phyloP scores from a whole-genome alignment of 2,888 invertebrate genomes.

The Orthosia gothica region DNA sequence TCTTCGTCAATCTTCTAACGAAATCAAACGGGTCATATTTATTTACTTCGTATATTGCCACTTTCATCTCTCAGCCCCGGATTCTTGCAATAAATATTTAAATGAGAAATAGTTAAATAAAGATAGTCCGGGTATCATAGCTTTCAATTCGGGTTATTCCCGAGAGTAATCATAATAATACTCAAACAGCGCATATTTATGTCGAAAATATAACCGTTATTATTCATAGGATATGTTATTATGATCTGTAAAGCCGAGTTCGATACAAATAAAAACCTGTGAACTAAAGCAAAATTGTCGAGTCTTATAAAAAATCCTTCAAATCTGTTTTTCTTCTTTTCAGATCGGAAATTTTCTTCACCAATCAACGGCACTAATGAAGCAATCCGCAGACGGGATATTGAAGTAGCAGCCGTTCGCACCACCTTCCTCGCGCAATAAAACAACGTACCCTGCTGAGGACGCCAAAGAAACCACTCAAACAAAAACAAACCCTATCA shows the following conservation, averaged over 20 bases:
- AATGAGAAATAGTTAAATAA: slow-evolving; percentile 51
- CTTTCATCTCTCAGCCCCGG: slow-evolving; percentile 38
- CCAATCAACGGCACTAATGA: slow-evolving; percentile 88
- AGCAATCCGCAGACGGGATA: slow-evolving; percentile 90
- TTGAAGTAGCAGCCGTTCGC: slow-evolving; percentile 86
- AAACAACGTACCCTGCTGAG: slow-evolving; percentile 81
- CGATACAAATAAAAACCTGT: background rate
- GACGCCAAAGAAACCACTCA: slow-evolving; percentile 69
- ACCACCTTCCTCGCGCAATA: slow-evolving; percentile 83
- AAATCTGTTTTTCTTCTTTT: slow-evolving; percentile 82
- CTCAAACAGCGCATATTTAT: slow-evolving; percentile 33
- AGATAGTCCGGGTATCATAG: slow-evolving; percentile 29
- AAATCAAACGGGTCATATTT: slow-evolving; percentile 42
- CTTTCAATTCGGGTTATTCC: slow-evolving; percentile 41
- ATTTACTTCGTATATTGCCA: slow-evolving; percentile 35
- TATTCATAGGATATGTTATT: slow-evolving; percentile 29
- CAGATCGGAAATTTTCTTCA: slow-evolving; percentile 85
- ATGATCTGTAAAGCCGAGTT: slow-evolving; percentile 10
- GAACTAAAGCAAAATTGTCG: background rate
- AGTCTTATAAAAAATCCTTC: slow-evolving; percentile 53
- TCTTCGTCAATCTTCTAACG: slow-evolving; percentile 23
- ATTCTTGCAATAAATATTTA: slow-evolving; percentile 53
- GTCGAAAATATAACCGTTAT: slow-evolving; percentile 16
- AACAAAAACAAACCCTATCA: slow-evolving; percentile 79
- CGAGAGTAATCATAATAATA: slow-evolving; percentile 27